phyloP scores from a whole-genome alignment of 2,888 invertebrate species.

The Archaeoteleia sp. region DNA sequence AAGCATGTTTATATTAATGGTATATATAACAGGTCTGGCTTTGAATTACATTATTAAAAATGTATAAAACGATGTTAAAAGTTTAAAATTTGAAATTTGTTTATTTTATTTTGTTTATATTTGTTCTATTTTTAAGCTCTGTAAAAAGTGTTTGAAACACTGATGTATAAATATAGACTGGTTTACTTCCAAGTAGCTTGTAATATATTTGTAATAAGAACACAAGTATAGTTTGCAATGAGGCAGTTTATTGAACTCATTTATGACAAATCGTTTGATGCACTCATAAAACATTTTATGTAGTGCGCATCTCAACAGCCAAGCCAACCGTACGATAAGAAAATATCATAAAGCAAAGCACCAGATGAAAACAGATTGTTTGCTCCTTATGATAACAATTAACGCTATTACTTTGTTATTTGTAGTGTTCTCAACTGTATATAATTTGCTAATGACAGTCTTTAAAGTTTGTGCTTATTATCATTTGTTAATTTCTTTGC shows the following conservation, averaged over 20 bases:
- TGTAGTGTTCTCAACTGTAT: too few relatives aligned
- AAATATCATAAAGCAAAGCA: slow-evolving; percentile 29
- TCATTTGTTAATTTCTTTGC: too few relatives aligned
- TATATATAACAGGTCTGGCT: too few relatives aligned
- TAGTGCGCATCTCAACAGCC: slow-evolving; percentile 13
- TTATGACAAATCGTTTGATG: slow-evolving; percentile 45
- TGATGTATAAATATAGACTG: slow-evolving; percentile 35
- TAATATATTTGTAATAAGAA: slow-evolving; percentile 39
- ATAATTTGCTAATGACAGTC: too few relatives aligned
- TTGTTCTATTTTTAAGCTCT: neutral
- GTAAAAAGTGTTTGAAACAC: neutral
- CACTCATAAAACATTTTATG: slow-evolving; percentile 37
- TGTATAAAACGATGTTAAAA: too few relatives aligned
- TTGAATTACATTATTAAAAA: too few relatives aligned
- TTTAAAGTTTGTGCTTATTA: too few relatives aligned
- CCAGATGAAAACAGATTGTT: slow-evolving; percentile 23
- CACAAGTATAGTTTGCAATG: slow-evolving; percentile 35
- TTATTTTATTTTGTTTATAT: neutral
- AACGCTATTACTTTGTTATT: slow-evolving; percentile 3
- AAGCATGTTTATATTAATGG: too few relatives aligned
- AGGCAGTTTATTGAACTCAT: slow-evolving; percentile 48
- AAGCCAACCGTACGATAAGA: slow-evolving; percentile 26
- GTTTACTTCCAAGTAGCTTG: slow-evolving; percentile 24
- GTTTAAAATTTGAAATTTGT: too few relatives aligned
- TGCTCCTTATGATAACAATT: slow-evolving; percentile 18